phyloP scores from a whole-genome alignment of 2,797 vertebrate genomes.

The Typhlichthys eigenmanni region DNA sequence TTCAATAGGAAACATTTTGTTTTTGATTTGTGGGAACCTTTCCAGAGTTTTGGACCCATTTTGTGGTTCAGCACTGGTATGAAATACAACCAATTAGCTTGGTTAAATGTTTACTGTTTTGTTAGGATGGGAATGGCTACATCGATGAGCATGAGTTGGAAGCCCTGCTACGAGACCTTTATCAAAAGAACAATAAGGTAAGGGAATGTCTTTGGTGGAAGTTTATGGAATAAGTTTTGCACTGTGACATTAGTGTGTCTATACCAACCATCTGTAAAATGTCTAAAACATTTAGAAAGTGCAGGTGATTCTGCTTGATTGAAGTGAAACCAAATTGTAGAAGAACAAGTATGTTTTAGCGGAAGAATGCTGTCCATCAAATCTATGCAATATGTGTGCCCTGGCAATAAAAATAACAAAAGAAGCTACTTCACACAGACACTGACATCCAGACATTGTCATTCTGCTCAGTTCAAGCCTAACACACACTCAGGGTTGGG shows the following conservation, averaged over 20 bases:
- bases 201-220: constrained; percentile 6
- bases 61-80: constrained; percentile 30
- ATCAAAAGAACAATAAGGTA: constrained; percentile 93
- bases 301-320: too few relatives aligned
- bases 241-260: not conserved
- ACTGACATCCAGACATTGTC: too few relatives aligned
- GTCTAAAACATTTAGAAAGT: not conserved
- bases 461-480: too few relatives aligned
- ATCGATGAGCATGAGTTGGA: constrained; percentile 96
- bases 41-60: constrained; percentile 28
- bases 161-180: constrained; percentile 92
- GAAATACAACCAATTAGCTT: constrained; percentile 44
- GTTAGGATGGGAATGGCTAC: constrained; percentile 93
- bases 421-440: too few relatives aligned
- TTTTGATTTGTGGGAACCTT: not conserved
- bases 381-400: too few relatives aligned
- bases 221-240: not conserved
- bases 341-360: too few relatives aligned
- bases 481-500: too few relatives aligned
- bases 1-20: constrained; percentile 33
- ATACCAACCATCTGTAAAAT: not conserved
- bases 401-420: too few relatives aligned
- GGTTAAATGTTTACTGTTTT: constrained; percentile 19
- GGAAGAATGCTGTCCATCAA: too few relatives aligned
- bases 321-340: too few relatives aligned